These are phyloP conservation scores for Sakesphorus luctuosus DNA, from an alignment of 2,113 vertebrate genomes.

Conservation along the genomic window DNA sequence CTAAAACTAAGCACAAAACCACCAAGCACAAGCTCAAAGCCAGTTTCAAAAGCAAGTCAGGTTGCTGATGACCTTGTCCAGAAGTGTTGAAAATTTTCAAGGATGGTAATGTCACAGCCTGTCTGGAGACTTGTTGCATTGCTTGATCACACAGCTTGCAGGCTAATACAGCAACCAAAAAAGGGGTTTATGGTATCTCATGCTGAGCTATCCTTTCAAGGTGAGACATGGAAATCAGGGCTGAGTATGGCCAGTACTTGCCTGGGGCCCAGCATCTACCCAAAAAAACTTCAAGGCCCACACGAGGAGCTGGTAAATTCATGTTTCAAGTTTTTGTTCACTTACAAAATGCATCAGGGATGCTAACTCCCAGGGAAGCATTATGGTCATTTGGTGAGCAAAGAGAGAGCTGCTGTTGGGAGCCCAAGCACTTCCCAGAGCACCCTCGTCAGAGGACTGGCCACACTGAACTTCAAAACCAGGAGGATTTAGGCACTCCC, in stretches of 20 bases:
- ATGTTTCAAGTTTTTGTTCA: neutral
- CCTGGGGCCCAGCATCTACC: neutral
- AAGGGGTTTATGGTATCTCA: neutral
- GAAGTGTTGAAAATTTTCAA: neutral
- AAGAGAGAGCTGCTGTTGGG: neutral
- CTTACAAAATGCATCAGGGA: neutral
- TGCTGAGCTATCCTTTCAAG: neutral
- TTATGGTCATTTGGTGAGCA: neutral
- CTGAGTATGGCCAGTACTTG: neutral
- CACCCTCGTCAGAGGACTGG: neutral
- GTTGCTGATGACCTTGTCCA: neutral
- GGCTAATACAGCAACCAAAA: neutral
- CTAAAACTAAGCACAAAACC: neutral
- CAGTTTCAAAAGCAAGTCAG: neutral
- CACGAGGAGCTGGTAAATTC: neutral
- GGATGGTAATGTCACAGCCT: neutral
- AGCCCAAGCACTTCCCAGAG: neutral
- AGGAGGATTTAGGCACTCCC: neutral
- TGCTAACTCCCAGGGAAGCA: rapidly evolving
- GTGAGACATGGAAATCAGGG: neutral
- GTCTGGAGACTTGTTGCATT: neutral
- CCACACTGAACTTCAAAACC: neutral
- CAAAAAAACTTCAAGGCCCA: neutral
- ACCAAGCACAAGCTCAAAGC: neutral
- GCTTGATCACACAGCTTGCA: neutral